These are phyloP conservation scores for Drosophila mauritiana DNA, from an alignment of 1,140 invertebrate genomes.

Conservation along the genomic window DNA sequence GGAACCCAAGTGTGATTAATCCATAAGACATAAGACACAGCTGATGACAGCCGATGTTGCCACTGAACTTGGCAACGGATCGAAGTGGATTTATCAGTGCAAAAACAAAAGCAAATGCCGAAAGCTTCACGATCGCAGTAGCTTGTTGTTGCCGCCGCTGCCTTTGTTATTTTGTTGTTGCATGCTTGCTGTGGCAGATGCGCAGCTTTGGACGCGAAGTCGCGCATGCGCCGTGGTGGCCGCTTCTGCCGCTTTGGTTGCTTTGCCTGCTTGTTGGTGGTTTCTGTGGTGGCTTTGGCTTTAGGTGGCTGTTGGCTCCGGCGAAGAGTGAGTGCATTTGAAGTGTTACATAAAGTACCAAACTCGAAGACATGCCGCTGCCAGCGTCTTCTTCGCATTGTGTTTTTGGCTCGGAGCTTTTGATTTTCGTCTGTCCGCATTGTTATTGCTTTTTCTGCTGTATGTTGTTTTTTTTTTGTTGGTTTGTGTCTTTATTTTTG, in stretches of 20 bases:
- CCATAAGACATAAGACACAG: slow-evolving; percentile 9
- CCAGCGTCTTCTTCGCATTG: slow-evolving; percentile 49
- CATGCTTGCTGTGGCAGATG: slow-evolving; percentile 33
- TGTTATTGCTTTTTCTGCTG: slow-evolving; percentile 23
- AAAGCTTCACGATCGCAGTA: slow-evolving; percentile 33
- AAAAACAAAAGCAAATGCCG: slow-evolving; percentile 45
- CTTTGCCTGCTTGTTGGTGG: slow-evolving; percentile 34
- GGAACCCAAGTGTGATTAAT: slow-evolving; percentile 6
- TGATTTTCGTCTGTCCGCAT: slow-evolving; percentile 44
- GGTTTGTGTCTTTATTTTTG: slow-evolving; percentile 38
- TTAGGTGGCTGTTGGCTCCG: not conserved
- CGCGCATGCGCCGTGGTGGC: slow-evolving; percentile 19
- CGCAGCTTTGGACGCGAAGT: slow-evolving; percentile 18
- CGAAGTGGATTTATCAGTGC: slow-evolving; percentile 53
- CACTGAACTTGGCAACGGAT: slow-evolving; percentile 66
- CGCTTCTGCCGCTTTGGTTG: slow-evolving; percentile 9
- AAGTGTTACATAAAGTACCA: slow-evolving; percentile 74
- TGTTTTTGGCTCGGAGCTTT: slow-evolving; percentile 62
- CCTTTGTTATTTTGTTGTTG: slow-evolving; percentile 13
- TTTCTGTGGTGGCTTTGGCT: slow-evolving; percentile 18
- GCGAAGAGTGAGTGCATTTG: slow-evolving; percentile 77
- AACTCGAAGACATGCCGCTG: slow-evolving; percentile 50
- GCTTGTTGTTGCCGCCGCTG: slow-evolving; percentile 2
- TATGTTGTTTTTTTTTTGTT: slow-evolving; percentile 24
- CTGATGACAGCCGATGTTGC: slow-evolving; percentile 49